Evolutionary conservation across 2,113 vertebrate species (phyloP), one percentile per base, ranked within the genome.

Genomic region (Picathartes gymnocephalus): DNA sequence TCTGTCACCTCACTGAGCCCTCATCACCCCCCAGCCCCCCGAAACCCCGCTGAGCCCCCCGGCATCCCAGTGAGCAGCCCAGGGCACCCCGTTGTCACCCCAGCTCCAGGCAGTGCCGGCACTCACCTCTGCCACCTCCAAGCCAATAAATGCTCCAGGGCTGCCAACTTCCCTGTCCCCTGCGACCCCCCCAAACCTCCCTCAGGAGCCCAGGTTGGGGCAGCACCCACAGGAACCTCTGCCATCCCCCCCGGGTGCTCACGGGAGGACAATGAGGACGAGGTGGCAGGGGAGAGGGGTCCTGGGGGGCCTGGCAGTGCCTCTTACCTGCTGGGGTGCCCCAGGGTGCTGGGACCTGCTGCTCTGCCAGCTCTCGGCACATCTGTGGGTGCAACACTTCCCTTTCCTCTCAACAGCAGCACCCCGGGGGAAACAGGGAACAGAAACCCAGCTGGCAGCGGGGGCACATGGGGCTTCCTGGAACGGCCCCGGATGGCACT

Each of bases 261-360:
- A 0, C 42, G 6, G 61, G 19, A 48, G 10, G 68, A 10, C 19
- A 4, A 0, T 9, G 44, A 47, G 62, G 56, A 85, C n/a, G 19
- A 35, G 19, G 51, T 30, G 53, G 21, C 11, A 0, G 1, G 15
- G 4, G 33, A 53, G 27, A 11, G 21, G 23, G 31, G 5, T 37
- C 11, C 2, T n/a, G 51, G 57, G 53, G 33, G 16, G 1, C 10
- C 31, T 11, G 6, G 31, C 5, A n/a, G 39, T 0, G 0, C 4
- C 1, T 40, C 73, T 61, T 70, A 90, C 85, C 85, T 77, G 19
- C 20, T 31, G 72, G n/a, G 35, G 44, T 65, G 64, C 19, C 40
- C 45, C 15, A 2, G 51, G 19, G 30, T 44, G 45, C 58, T 31
- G 45, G 27, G 16, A 47, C 11, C 19, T 1, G 0, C 33, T 0